Base-by-base conservation (phyloP, 2,113 vertebrate species). In the Cheirogaleus medius region DNA sequence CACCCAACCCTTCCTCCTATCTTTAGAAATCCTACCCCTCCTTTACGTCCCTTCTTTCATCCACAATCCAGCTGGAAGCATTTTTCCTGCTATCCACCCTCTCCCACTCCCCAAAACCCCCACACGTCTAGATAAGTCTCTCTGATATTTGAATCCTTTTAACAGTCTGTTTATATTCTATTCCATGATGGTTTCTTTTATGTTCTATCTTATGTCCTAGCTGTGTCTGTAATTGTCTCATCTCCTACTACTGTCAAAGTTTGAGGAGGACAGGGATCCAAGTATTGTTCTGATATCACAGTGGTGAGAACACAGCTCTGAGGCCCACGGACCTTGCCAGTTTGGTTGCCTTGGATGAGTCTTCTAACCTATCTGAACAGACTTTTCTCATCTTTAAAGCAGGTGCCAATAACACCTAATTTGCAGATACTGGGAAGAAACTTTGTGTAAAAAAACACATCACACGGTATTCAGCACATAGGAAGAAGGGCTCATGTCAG, bases 341-440 rank as follows among this genome's bases (percentile, higher is more conserved):
- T 20, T 10, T 7, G 18, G 37, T 56, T 17, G 52, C 54, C 82
- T 17, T 5, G 4, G 47, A 58, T 14, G 74, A 56, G 27, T 58
- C 15, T 34, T 74, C 49, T 73, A 77, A 78, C 27, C 60, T 54
- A 6, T 60, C 78, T 64, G 69, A 74, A 44, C 39, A 86, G 68
- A 66, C 2, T 85, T 87, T 73, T 85, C 91, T 85, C 85, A 34
- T 54, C 63, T 83, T 92, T 74, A 60, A 81, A 91, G 42, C 14
- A 69, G 14, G 18, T 39, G 23, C 37, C 76, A 69, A 4, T 83
- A 49, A 83, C n/a, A 73, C 39, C 69, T 69, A 77, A 69, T 34
- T 81, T 91, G 44, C 25, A 95, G 58, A 93, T 64, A 77, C 66
- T 58, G 12, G n/a, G 42, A 90, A 94, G 83, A 81, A 93, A 92